Evolutionary conservation across 2,888 invertebrate genomes (phyloP).

Genomic region (Leucophenga maculata): DNA sequence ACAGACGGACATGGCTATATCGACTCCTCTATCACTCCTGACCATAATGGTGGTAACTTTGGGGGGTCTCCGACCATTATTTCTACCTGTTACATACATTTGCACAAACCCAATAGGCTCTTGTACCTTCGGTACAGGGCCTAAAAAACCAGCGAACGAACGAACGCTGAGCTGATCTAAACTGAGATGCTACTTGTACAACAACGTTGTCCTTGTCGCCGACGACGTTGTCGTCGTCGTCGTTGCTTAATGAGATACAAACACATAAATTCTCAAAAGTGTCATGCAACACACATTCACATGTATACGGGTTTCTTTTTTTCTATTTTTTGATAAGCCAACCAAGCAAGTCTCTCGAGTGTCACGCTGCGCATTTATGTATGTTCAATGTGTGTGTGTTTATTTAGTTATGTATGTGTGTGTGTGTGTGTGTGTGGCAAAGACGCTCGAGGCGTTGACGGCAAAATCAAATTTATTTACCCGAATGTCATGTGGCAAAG

Average conservation of each 20-base stretch:
- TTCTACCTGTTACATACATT: too few species aligned
- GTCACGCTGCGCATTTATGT: constrained; percentile 30
- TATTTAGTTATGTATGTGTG: constrained; percentile 25
- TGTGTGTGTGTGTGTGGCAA: constrained; percentile 23
- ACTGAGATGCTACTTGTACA: too few species aligned
- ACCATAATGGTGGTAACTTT: too few species aligned
- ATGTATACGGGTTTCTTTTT: constrained; percentile 40
- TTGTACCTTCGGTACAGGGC: too few species aligned
- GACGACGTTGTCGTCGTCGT: background rate
- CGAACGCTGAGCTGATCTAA: background rate
- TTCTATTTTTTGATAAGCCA: constrained; percentile 64
- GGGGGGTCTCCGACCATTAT: too few species aligned
- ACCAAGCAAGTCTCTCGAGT: constrained; percentile 45
- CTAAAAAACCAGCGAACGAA: constrained; percentile 7
- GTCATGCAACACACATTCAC: constrained; percentile 66
- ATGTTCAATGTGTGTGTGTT: constrained; percentile 20
- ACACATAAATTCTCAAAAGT: constrained; percentile 71
- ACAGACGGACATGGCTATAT: too few species aligned
- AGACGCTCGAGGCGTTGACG: constrained; percentile 60
- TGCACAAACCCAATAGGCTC: too few species aligned
- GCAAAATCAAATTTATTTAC: constrained; percentile 60
- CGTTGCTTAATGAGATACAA: constrained; percentile 69
- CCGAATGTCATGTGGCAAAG: constrained; percentile 46
- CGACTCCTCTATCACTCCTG: too few species aligned
- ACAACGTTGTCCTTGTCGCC: constrained; percentile 9